phyloP scores from a whole-genome alignment of 2,888 invertebrate genomes.

The Drosophila phalerata region DNA sequence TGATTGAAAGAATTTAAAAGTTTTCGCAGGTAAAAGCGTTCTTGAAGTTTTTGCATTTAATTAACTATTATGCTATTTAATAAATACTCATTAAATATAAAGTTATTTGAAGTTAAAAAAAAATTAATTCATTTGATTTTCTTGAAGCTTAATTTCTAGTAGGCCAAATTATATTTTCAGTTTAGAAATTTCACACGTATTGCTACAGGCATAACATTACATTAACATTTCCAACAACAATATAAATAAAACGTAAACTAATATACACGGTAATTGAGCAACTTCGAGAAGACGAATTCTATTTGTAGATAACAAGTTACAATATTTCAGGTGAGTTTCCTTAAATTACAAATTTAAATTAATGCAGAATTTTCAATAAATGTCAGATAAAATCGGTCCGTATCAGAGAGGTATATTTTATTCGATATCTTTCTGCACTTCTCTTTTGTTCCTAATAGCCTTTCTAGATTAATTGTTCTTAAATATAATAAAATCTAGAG shows the following conservation, averaged over 20 bases:
- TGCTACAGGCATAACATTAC: slow-evolving; percentile 21
- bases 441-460: no score
- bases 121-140: neutral
- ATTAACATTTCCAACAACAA: slow-evolving; percentile 26
- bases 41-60: slow-evolving; percentile 34
- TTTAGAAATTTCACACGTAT: slow-evolving; percentile 30
- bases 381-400: no score
- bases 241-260: slow-evolving; percentile 20
- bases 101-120: neutral
- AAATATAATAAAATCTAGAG: no score
- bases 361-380: no score
- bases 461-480: no score
- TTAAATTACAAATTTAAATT: neutral
- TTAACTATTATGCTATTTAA: slow-evolving; percentile 33
- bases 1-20: slow-evolving; percentile 43
- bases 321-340: slow-evolving; percentile 29
- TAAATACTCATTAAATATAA: neutral
- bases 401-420: no score
- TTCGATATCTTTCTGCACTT: neutral
- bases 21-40: slow-evolving; percentile 7
- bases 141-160: neutral
- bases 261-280: slow-evolving; percentile 14
- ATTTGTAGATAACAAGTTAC: neutral
- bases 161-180: slow-evolving; percentile 25
- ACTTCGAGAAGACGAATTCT: neutral